Base-by-base conservation (phyloP, 2,797 vertebrate genomes). In the Choloepus didactylus region DNA sequence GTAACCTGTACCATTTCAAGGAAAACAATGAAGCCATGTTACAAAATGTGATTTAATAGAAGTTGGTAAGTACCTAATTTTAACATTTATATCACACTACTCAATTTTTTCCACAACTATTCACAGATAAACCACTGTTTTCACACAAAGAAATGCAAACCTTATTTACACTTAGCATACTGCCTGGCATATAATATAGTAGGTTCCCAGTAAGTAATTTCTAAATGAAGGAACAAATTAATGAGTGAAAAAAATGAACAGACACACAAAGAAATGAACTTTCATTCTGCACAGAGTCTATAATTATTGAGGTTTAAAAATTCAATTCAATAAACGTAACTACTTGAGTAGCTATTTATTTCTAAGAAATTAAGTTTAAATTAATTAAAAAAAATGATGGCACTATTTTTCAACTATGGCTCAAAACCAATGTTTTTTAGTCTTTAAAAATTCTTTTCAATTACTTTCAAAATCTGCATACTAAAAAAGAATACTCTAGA, bases 311-410 rank as follows among this genome's bases (percentile, higher is more conserved):
- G 6, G 41, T 64, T 89, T 85, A 62, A 84, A 93, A 88, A 76
- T n/a, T 87, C 44, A 31, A 81, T 66, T 75, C 86, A 70, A 76
- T 15, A 95, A 76, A 29, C 19, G 1, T 66, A 83, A 59, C 1
- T n/a, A n/a, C n/a, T n/a, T 72, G 9, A 91, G 3, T 75, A 44
- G 5, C 29, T 62, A 90, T 44, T 83, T 87, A 89, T n/a, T 23
- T 56, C 79, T 60, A 91, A 70, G 88, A 96, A 96, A 67, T 85
- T 70, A 86, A 87, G 16, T 12, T 95, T 62, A 80, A 93, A 93
- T 0, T 93, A 80, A 86, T 3, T 82, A 81, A 90, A 91, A 60
- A 75, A 76, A 80, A 80, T 44, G 23, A 82, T 41, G 35, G 59
- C 89, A 8, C 31, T 51, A 92, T 77, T 89, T 95, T 87, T 38